Evolutionary conservation across 2,113 vertebrate species (phyloP).

Genomic region (Megaceryle torquata): DNA sequence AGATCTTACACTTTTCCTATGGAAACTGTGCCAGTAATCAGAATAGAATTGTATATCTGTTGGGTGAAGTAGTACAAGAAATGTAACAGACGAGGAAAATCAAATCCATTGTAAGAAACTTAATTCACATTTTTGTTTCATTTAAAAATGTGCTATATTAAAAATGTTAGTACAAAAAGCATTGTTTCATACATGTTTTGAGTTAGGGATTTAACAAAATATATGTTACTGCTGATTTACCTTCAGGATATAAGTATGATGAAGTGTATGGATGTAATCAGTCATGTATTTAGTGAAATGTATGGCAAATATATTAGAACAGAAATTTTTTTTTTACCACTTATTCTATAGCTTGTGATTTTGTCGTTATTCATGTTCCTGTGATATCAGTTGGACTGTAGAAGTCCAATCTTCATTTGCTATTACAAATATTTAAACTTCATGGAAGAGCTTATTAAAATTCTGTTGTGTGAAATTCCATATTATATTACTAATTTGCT

Average conservation of each 20-base stretch:
- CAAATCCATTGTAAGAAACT: neutral
- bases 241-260: neutral
- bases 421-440: slow-evolving; percentile 34
- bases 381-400: neutral
- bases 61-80: neutral
- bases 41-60: neutral
- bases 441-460: neutral
- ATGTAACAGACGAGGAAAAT: neutral
- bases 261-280: neutral
- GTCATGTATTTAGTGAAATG: neutral
- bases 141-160: neutral
- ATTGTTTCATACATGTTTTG: neutral
- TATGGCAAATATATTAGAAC: neutral
- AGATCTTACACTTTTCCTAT: neutral
- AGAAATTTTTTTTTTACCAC: neutral
- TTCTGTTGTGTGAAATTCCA: neutral
- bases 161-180: neutral
- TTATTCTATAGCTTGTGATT: neutral
- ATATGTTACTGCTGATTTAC: neutral
- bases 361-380: neutral
- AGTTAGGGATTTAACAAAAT: neutral
- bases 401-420: neutral
- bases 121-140: neutral
- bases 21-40: neutral
- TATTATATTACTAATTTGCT: neutral